phyloP scores from a whole-genome alignment of 2,888 invertebrate genomes.

The Mesopsocus fuscifrons region DNA sequence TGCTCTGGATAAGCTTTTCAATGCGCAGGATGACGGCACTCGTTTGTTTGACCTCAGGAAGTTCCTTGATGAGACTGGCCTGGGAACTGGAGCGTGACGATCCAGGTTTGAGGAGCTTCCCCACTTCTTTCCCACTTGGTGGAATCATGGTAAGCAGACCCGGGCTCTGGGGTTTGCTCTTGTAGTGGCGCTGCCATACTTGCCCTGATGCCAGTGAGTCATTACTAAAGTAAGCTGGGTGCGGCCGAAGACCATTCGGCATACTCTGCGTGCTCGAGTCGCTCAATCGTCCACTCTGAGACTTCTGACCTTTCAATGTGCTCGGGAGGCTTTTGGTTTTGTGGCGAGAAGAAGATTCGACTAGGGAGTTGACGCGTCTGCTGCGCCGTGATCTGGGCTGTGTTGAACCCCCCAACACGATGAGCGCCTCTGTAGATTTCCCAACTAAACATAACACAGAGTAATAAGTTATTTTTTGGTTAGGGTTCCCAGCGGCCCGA shows the following conservation, averaged over 20 bases:
- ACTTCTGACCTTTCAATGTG: background rate
- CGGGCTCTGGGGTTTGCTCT: conserved; percentile 8
- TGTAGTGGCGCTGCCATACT: conserved; percentile 8
- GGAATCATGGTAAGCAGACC: conserved; percentile 6
- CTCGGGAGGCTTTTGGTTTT: conserved; percentile 8
- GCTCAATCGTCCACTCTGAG: background rate
- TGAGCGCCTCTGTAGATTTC: conserved; percentile 5
- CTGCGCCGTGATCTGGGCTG: background rate
- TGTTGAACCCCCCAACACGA: background rate
- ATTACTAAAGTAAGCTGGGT: conserved; percentile 6
- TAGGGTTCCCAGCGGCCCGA: too few relatives aligned
- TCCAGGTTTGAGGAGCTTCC: background rate
- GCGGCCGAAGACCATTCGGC: conserved; percentile 1
- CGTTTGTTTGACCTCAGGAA: conserved; percentile 4
- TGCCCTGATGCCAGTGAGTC: conserved; percentile 1
- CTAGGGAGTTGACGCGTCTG: background rate
- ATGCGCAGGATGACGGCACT: conserved; percentile 14
- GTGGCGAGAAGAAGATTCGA: background rate
- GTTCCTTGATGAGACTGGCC: background rate
- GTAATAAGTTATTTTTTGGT: too few relatives aligned
- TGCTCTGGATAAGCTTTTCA: conserved; percentile 26
- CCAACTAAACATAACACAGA: too few relatives aligned
- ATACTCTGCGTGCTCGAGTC: background rate
- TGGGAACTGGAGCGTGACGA: background rate
- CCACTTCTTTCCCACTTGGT: background rate